Conservation (phyloP, 2,113 vertebrate species). For the Prunella fulvescens region DNA sequence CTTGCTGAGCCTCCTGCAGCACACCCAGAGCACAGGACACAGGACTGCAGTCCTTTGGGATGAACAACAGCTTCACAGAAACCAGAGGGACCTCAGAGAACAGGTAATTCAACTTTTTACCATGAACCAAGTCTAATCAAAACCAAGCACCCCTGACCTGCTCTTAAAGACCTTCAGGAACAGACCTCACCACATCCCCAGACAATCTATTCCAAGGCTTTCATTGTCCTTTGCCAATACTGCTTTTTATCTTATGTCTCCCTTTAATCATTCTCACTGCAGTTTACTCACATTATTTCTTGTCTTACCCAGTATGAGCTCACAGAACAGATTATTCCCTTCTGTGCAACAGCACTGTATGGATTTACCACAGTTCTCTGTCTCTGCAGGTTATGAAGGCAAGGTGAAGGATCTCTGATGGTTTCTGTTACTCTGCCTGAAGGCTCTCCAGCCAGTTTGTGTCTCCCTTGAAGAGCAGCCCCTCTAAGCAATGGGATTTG, state of each 20-base stretch:
- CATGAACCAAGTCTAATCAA: not conserved
- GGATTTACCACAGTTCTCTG: not conserved
- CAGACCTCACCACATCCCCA: not conserved
- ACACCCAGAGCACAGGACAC: not conserved
- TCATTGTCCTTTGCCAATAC: not conserved
- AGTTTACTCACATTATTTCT: not conserved
- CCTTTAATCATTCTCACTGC: not conserved
- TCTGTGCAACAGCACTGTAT: not conserved
- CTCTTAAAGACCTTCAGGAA: not conserved
- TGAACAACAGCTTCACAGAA: not conserved
- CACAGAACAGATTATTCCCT: slow-evolving; percentile 5
- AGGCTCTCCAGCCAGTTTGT: not conserved
- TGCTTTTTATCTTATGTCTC: not conserved
- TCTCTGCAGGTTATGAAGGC: not conserved
- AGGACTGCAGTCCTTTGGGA: not conserved
- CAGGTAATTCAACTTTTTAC: not conserved
- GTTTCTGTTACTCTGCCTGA: not conserved
- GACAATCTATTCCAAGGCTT: not conserved
- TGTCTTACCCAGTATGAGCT: not conserved
- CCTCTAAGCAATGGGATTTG: not conserved
- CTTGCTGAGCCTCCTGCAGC: not conserved
- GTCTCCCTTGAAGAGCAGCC: not conserved
- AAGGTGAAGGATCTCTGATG: not conserved
- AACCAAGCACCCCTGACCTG: not conserved
- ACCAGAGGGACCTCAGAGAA: not conserved